A percentile compares a stretch with the other conserved stretches of the same genome.
These are phyloP conservation scores for Lasioglossum baleicum DNA, from an alignment of 1,140 invertebrate species.

Conservation along the genomic window DNA sequence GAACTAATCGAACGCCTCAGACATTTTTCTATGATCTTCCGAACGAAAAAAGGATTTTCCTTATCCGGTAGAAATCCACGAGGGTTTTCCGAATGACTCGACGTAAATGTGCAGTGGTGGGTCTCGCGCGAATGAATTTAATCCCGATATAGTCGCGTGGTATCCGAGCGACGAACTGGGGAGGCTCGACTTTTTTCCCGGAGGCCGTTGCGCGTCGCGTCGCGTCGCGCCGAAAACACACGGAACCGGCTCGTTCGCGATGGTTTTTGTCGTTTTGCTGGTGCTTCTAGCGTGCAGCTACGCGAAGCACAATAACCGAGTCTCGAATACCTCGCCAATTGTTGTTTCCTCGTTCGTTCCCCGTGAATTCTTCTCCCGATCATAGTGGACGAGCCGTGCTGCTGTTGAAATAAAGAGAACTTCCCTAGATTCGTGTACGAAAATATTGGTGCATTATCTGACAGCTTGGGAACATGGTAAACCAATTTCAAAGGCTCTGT, in stretches of 20 bases:
- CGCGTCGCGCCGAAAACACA: neutral
- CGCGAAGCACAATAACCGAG: neutral
- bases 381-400: neutral
- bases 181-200: neutral
- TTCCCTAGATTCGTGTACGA: too few relatives aligned
- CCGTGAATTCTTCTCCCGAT: neutral
- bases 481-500: too few relatives aligned
- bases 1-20: too few relatives aligned
- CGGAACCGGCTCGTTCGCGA: neutral
- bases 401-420: too few relatives aligned
- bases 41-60: too few relatives aligned
- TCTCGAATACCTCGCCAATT: neutral
- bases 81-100: neutral
- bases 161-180: neutral
- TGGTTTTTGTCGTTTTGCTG: neutral
- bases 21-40: too few relatives aligned
- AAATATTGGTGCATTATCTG: too few relatives aligned
- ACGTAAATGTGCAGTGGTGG: too few relatives aligned
- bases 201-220: too few relatives aligned
- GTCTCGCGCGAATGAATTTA: conserved; percentile 29
- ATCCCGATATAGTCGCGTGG: conserved; percentile 20
- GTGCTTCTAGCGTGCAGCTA: neutral
- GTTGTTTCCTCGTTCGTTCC: neutral
- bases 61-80: too few relatives aligned
- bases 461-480: too few relatives aligned